A percentile compares a stretch with the other conserved stretches of the same genome.
phyloP scores from a whole-genome alignment of 2,888 invertebrate genomes.

The Eueremaeus valkanovi region DNA sequence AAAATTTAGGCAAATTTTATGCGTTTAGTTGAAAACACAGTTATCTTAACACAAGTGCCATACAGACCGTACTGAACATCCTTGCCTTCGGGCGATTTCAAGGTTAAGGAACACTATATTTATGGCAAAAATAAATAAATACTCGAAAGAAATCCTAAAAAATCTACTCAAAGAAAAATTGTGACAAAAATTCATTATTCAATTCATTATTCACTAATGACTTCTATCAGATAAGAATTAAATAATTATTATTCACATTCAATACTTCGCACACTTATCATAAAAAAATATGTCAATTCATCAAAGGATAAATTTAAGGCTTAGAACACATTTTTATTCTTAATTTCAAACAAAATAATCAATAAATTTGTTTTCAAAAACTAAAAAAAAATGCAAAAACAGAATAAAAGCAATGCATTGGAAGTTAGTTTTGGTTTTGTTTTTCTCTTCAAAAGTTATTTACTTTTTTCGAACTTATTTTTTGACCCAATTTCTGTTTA shows the following conservation, averaged over 20 bases:
- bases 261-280: no score
- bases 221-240: no score
- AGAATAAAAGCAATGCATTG: neutral
- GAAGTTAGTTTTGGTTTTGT: neutral
- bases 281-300: neutral
- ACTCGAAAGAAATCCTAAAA: neutral
- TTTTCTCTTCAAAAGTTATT: neutral
- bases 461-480: neutral
- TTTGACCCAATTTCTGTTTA: neutral
- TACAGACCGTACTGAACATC: neutral
- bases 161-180: no score
- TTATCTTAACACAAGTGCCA: no score
- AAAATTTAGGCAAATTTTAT: neutral
- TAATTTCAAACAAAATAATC: neutral
- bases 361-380: no score
- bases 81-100: slow-evolving; percentile 18
- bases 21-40: neutral
- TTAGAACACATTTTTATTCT: neutral
- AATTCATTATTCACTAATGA: no score
- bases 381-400: neutral
- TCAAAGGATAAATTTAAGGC: neutral
- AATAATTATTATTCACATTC: neutral
- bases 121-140: slow-evolving; percentile 3
- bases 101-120: slow-evolving; percentile 20
- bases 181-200: no score